These are phyloP conservation scores for Myiopsitta monachus DNA, from an alignment of 2,113 vertebrate species.

Conservation along the genomic window DNA sequence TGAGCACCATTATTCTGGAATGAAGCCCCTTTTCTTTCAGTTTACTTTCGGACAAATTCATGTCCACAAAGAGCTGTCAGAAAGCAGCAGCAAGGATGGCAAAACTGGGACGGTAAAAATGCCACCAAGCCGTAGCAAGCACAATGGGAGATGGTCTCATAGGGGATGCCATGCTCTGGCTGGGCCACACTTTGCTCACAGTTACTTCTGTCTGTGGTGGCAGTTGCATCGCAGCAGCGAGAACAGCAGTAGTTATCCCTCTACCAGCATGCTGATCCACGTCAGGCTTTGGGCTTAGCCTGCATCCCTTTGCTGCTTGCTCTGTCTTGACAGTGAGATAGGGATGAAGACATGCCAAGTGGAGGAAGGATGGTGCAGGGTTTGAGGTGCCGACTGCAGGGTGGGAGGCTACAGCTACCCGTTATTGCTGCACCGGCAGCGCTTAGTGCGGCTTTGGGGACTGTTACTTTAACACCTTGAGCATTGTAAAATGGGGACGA, in stretches of 20 bases:
- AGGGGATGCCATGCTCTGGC: neutral
- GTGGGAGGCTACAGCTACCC: neutral
- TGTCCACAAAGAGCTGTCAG: neutral
- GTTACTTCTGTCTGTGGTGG: neutral
- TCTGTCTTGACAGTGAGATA: neutral
- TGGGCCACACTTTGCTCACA: neutral
- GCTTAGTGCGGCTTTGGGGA: neutral
- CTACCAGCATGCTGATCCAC: neutral
- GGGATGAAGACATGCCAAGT: neutral
- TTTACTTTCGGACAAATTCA: neutral
- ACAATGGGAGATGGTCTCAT: neutral
- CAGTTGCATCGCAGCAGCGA: neutral
- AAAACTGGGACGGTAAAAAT: neutral
- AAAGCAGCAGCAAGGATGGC: neutral
- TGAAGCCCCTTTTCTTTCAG: neutral
- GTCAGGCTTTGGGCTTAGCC: neutral
- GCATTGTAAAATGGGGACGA: neutral
- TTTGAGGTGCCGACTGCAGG: neutral
- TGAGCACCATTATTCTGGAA: neutral
- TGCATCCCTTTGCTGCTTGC: neutral
- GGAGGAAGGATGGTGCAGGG: neutral
- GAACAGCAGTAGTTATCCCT: neutral
- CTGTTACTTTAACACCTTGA: neutral
- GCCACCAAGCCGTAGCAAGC: neutral
- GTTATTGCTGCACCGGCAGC: rapidly evolving